Evolutionary conservation across 2,113 vertebrate species (phyloP).

Genomic region (Pangasianodon hypophthalmus): DNA sequence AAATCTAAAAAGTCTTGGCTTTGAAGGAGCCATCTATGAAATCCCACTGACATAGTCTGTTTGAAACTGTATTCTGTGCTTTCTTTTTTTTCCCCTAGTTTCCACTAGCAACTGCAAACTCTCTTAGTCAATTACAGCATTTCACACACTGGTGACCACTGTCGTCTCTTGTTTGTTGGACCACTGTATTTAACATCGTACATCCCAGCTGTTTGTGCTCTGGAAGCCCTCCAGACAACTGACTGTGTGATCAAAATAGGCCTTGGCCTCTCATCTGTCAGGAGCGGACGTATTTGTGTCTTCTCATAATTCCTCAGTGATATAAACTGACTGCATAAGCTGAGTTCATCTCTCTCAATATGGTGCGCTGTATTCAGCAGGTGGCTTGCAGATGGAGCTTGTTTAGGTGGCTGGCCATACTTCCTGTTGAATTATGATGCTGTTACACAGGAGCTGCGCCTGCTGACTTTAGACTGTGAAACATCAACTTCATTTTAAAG

Average conservation of each 20-base stretch:
- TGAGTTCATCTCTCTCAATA: constrained; percentile 39
- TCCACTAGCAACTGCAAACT: constrained; percentile 32
- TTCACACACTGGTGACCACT: constrained; percentile 12
- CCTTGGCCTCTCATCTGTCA: not conserved
- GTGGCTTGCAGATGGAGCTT: constrained; percentile 51
- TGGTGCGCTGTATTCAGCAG: constrained; percentile 49
- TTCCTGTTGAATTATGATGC: constrained; percentile 31
- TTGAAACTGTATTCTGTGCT: not conserved
- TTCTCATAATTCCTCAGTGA: not conserved
- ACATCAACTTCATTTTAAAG: constrained; percentile 9
- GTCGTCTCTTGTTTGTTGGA: not conserved
- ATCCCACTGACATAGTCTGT: not conserved
- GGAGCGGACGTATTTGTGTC: not conserved
- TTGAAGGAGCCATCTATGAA: not conserved
- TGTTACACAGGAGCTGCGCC: not conserved
- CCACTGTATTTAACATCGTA: not conserved
- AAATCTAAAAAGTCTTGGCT: not conserved
- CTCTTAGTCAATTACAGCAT: constrained; percentile 12
- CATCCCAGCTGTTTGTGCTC: not conserved
- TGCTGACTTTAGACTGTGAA: constrained; percentile 8
- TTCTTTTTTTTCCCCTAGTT: not conserved
- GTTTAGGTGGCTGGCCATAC: not conserved
- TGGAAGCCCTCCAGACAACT: not conserved
- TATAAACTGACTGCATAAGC: constrained; percentile 21
- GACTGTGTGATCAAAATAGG: not conserved